These are phyloP conservation scores for Atta cephalotes DNA, from an alignment of 1,140 invertebrate genomes.

Conservation along the genomic window DNA sequence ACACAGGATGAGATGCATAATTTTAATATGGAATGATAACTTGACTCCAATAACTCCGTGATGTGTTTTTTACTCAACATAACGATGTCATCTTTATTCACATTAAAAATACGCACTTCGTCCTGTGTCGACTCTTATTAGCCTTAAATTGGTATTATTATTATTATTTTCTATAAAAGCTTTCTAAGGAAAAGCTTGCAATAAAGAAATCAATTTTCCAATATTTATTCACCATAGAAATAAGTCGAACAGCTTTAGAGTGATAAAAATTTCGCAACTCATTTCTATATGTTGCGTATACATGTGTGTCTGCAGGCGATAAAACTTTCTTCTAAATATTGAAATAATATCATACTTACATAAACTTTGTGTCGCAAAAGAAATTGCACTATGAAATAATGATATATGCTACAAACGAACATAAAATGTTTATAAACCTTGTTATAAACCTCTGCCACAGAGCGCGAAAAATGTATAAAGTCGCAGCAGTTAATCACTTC, in stretches of 20 bases:
- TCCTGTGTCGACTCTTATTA: too few species aligned
- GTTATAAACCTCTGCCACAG: not conserved
- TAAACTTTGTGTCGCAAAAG: not conserved
- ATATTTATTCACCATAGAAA: slow-evolving; percentile 28
- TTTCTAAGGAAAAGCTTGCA: slow-evolving; percentile 30
- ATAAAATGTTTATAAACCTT: slow-evolving; percentile 36
- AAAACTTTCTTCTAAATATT: slow-evolving; percentile 45
- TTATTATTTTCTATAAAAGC: not conserved
- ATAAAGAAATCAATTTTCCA: slow-evolving; percentile 32
- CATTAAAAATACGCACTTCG: too few species aligned
- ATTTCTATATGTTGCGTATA: not conserved
- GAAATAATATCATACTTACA: slow-evolving; percentile 30
- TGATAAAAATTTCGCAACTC: slow-evolving; percentile 13
- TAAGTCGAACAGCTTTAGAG: not conserved
- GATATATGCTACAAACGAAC: not conserved
- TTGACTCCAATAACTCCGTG: too few species aligned
- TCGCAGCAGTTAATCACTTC: slow-evolving; percentile 38
- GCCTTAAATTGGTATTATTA: too few species aligned
- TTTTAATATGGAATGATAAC: too few species aligned
- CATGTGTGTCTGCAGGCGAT: not conserved
- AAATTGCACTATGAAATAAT: slow-evolving; percentile 32
- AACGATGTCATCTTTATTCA: too few species aligned
- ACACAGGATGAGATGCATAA: too few species aligned
- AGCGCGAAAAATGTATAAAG: slow-evolving; percentile 25
- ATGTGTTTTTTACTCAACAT: too few species aligned